These are phyloP conservation scores for Petrocephalus schoutedeni DNA, from an alignment of 2,797 vertebrate species.

Conservation along the genomic window DNA sequence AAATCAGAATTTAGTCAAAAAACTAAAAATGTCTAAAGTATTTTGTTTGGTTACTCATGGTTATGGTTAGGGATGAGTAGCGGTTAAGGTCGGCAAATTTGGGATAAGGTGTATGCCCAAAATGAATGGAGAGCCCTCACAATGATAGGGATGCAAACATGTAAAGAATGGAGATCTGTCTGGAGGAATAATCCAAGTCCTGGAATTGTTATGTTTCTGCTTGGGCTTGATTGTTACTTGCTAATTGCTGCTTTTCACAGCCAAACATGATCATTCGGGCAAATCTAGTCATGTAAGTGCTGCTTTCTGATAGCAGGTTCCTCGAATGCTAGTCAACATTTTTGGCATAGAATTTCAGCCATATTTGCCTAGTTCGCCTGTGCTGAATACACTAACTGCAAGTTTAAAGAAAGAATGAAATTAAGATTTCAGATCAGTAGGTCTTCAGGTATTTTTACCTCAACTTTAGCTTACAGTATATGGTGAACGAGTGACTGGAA, in stretches of 20 bases:
- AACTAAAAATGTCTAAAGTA: too few species aligned
- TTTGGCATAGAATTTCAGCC: background rate
- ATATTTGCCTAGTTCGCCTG: background rate
- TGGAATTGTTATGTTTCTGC: background rate
- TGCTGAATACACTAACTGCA: background rate
- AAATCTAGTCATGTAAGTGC: background rate
- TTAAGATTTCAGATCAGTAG: background rate
- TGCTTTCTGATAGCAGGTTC: background rate
- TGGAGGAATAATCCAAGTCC: background rate
- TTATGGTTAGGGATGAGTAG: too few species aligned
- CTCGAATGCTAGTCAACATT: background rate
- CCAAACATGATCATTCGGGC: background rate
- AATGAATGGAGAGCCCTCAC: too few species aligned
- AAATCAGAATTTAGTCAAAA: too few species aligned
- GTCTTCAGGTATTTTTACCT: background rate
- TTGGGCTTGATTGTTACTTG: background rate
- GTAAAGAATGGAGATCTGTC: background rate
- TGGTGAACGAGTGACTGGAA: background rate
- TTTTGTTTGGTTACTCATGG: too few species aligned
- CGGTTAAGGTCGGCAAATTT: too few species aligned
- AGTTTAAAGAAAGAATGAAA: background rate
- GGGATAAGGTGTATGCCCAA: too few species aligned
- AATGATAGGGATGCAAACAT: too few species aligned
- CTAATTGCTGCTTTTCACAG: conserved; percentile 7
- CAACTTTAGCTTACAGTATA: background rate